Percentiles rank a stretch among this genome's conserved stretches.
Evolutionary conservation across 2,888 invertebrate genomes (phyloP).

Genomic region (Brachypterus glaber): DNA sequence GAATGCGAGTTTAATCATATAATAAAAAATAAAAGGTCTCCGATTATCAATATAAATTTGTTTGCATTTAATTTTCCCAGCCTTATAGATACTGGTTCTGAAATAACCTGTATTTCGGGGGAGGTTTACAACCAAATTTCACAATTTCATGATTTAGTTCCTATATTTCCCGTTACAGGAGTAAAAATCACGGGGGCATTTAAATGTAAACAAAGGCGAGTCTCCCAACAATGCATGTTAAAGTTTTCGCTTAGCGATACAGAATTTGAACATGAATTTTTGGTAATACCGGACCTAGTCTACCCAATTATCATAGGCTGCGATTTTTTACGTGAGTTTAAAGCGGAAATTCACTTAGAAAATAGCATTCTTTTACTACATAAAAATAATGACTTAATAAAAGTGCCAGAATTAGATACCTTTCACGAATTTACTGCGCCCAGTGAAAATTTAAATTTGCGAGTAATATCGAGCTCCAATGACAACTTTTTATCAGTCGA

Average conservation of each 20-base stretch:
- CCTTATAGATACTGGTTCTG: slow-evolving; percentile 8
- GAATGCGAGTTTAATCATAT: slow-evolving; percentile 3
- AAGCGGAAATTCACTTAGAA: slow-evolving; percentile 2
- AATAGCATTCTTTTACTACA: background rate
- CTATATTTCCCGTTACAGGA: too few species aligned
- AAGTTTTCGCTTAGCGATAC: slow-evolving; percentile 1
- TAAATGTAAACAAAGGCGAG: too few species aligned
- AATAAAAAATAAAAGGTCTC: slow-evolving; percentile 3
- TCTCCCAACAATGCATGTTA: slow-evolving; percentile 6
- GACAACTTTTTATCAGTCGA: too few species aligned
- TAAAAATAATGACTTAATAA: too few species aligned
- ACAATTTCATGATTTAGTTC: too few species aligned
- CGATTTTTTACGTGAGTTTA: slow-evolving; percentile 4
- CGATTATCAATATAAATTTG: slow-evolving; percentile 1
- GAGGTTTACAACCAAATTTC: slow-evolving; percentile 7
- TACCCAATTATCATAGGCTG: slow-evolving; percentile 3
- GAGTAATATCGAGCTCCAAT: too few species aligned
- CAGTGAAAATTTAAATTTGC: slow-evolving; percentile 3
- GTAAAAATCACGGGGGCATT: too few species aligned
- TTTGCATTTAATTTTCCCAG: slow-evolving; percentile 3
- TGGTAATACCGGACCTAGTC: slow-evolving; percentile 2
- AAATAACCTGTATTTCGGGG: slow-evolving; percentile 7
- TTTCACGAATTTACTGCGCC: background rate
- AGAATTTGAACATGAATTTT: slow-evolving; percentile 3
- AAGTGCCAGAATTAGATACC: background rate